Base-by-base conservation (phyloP, 2,888 invertebrate genomes). In the Aplocera efformata region DNA sequence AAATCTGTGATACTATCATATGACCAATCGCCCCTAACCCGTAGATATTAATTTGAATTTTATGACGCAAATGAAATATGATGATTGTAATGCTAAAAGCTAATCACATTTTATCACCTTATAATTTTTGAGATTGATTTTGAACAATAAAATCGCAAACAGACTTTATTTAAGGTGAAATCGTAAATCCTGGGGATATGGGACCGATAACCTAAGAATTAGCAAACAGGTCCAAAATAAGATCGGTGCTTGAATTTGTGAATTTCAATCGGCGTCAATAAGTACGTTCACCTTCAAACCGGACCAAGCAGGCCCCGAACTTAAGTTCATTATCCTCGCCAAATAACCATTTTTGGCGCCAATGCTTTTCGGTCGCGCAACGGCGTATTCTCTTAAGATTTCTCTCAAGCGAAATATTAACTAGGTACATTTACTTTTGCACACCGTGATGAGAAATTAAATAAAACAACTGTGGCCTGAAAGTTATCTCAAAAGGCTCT, bases 261-360 rank as follows among this genome's bases (percentile, higher is more conserved):
- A 77, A 85, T 84, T 74, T 77, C 76, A 72, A 75, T 80, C 63
- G 53, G 62, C 55, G 61, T 63, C 57, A 63, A 67, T 71, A 71
- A 70, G 85, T 79, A 60, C 84, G 65, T 84, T 86, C 73, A 86
- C 83, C 88, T 80, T 74, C 62, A 76, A 84, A 88, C 86, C 84
- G 85, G 85, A 72, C 77, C 67, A 67, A 67, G 66, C 73, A 59
- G 64, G 67, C 68, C 63, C 60, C 67, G 53, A 74, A 74, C 57
- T 64, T 53, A 69, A 72, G 86, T 84, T 85, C 86, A 81, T 72
- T 80, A 83, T 85, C 81, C 86, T 75, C 79, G 32, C 58, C 48
- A 69, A 74, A 74, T 74, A 58, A 69, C 71, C 72, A 75, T 72
- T 74, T 78, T 70, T 55, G 64, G 65, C 48, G 56, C 56, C 59